These are phyloP conservation scores for Papilio protenor DNA, from an alignment of 2,888 invertebrate genomes.

Conservation along the genomic window DNA sequence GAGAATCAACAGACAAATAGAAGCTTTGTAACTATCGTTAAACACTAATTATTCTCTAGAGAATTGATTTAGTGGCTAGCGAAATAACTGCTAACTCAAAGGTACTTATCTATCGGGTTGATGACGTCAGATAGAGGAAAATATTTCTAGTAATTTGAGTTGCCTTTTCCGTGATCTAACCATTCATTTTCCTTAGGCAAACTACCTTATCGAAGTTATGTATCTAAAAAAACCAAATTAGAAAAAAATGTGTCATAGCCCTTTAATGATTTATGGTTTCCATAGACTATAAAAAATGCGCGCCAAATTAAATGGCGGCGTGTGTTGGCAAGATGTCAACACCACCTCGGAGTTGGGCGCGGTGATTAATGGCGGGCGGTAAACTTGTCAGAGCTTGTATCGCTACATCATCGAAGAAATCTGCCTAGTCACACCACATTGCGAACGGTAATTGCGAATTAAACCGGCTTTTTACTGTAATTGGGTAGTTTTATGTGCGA, in stretches of 20 bases:
- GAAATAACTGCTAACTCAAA: background rate
- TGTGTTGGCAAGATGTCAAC: constrained; percentile 57
- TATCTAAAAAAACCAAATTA: constrained; percentile 29
- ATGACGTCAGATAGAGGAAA: background rate
- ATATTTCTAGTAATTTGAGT: background rate
- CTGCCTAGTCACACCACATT: constrained; percentile 46
- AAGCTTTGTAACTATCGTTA: background rate
- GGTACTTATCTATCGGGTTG: background rate
- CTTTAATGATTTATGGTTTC: constrained; percentile 46
- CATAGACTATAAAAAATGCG: constrained; percentile 44
- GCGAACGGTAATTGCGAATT: constrained; percentile 32
- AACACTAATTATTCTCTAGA: background rate
- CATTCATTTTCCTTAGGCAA: background rate
- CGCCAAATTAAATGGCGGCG: constrained; percentile 54
- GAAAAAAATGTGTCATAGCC: constrained; percentile 29
- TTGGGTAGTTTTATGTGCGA: constrained; percentile 12
- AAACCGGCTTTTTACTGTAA: constrained; percentile 25
- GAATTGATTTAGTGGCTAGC: background rate
- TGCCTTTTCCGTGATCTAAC: background rate
- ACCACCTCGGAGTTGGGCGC: constrained; percentile 51
- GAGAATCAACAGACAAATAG: background rate
- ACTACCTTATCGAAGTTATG: background rate
- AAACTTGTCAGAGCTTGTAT: constrained; percentile 56
- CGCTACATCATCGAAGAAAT: constrained; percentile 47
- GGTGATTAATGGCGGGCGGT: constrained; percentile 56